Evolutionary conservation across 2,888 invertebrate species (phyloP), one percentile per base, ranked within the genome.

Genomic region (Dendrolimus pini): DNA sequence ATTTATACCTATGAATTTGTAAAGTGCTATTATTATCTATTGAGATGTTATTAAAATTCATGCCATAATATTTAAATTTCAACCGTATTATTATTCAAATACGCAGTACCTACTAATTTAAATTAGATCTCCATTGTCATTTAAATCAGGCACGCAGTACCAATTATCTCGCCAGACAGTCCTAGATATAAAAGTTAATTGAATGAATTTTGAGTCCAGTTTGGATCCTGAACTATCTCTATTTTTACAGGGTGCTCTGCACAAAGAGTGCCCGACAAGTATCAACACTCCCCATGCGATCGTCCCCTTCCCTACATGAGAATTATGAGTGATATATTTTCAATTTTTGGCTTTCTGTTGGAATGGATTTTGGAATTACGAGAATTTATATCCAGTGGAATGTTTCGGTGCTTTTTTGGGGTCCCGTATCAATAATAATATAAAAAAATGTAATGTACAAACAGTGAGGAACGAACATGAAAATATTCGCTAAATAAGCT

Each of bases 331-430:
- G 83, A 89, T 89, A 87, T 85, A 87, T 88, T 85, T 88, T 86
- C 86, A 87, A 89, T 88, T 88, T 89, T 83, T 84, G 78, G 76
- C 78, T 72, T 78, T 71, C 78, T 75, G 78, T 80, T 79, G 76
- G 77, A 75, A 66, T 65, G 75, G 75, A 72, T 82, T 77, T 82
- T 75, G 74, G 78, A 77, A 79, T 79, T 77, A 79, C 76, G 73
- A 75, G 68, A 80, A 86, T 86, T 87, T 85, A 84, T 84, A 60
- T 66, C 66, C 62, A 30, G 30, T 12, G 47, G 47, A 47, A 47
- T 47, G 47, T 47, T 47, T 47, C 6, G 30, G 30, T 30, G 30
- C 30, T 30, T 3, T 30, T 30, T 30, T 30, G 30, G 30, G 30
- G 30, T 30, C 0, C 30, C 30, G 30, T 6, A 30, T 30, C 0